Base-by-base conservation (phyloP, 2,113 vertebrate species). In the cattle (Bos taurus) region DNA sequence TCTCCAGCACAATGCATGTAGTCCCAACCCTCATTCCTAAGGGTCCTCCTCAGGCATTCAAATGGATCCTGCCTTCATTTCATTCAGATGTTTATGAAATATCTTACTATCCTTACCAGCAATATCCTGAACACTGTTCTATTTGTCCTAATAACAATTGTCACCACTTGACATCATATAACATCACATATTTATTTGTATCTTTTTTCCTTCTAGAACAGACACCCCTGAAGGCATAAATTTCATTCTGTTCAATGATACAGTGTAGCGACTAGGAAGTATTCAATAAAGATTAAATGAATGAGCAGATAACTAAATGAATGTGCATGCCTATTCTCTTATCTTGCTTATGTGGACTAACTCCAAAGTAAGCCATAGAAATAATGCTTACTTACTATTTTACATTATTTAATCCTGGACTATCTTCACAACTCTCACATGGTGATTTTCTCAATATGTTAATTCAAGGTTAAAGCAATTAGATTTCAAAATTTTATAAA, bases 401-500 rank as follows among this genome's bases (percentile, higher is more conserved):
- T 81, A 56, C 15, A 52, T 23, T 87, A 16, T 21, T 81, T 52
- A 95, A 85, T 64, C 9, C 21, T 71, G 11, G 11, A 54, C 26
- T 77, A 40, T 33, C 43, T 92, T 52, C n/a, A 74, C 36, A 91
- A 50, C 7, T 95, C 36, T 12, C 13, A 95, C 28, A 83, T 36
- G 14, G 30, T 78, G 87, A 62, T 82, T 46, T 88, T 74, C 33
- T 62, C 60, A 25, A 82, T 6, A 36, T 43, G 36, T 57, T 82
- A 90, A 87, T 11, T 6, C 60, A 91, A 92, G 4, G 43, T 64
- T 57, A 91, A 96, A 95, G n/a, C 43, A 96, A 91, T 36, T 81
- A 46, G 23, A 82, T 56, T 71, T 59, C 5, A 82, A 89, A 82
- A 46, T 52, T 88, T 62, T 82, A 50, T 36, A 86, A 78, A 80